phyloP scores from a whole-genome alignment of 37 sponge, comb jelly and placozoan genomes.

The Theonella swinhoei region DNA sequence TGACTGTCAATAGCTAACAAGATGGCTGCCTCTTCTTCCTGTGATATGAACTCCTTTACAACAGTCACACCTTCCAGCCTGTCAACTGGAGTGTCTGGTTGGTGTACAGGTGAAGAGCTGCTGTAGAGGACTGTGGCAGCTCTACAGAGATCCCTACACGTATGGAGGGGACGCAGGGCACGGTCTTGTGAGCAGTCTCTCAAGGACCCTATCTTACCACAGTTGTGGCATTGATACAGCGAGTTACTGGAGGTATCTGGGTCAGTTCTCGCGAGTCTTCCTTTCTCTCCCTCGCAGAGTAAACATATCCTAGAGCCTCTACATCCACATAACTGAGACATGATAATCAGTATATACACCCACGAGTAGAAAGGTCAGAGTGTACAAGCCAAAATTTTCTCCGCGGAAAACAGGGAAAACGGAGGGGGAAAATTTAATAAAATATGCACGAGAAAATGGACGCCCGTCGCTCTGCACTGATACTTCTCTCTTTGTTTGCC shows the following conservation, averaged over 20 bases:
- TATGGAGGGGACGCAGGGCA: background rate
- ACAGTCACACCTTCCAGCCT: constrained; percentile 75
- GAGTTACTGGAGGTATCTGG: background rate
- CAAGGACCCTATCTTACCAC: constrained; percentile 29
- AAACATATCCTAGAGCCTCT: constrained; percentile 73
- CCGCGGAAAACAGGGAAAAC: too few relatives aligned
- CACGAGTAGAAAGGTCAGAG: too few relatives aligned
- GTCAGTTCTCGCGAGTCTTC: background rate
- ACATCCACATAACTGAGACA: too few relatives aligned
- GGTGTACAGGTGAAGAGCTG: background rate
- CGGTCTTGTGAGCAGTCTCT: background rate
- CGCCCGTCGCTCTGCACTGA: too few relatives aligned
- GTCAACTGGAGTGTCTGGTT: background rate
- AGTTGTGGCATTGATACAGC: constrained; percentile 43
- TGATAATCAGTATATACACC: too few relatives aligned
- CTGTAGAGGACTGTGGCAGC: background rate
- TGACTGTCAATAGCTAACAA: constrained; percentile 50
- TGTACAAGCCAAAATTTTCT: too few relatives aligned
- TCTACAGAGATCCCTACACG: background rate
- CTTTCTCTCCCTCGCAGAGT: constrained; percentile 50
- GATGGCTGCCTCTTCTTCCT: constrained; percentile 67
- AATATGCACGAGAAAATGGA: too few relatives aligned
- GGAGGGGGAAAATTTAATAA: too few relatives aligned
- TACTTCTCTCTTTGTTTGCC: too few relatives aligned
- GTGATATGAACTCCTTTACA: constrained; percentile 70